Conservation (phyloP, 2,113 vertebrate species). For the Aphyosemion australe region DNA sequence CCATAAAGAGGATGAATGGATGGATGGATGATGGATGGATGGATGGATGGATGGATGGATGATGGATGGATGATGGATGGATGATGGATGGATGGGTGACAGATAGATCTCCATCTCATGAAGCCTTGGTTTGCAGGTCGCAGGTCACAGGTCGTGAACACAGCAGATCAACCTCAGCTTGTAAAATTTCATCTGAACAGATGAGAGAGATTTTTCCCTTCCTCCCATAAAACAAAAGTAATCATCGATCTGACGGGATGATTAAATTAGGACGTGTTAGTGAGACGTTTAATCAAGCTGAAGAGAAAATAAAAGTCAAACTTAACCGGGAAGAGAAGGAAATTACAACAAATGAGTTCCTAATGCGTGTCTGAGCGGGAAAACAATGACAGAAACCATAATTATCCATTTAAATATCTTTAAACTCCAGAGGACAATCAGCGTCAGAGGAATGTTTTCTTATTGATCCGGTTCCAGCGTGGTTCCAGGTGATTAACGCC, state of each 20-base stretch:
- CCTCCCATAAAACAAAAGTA: background rate
- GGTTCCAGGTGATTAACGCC: slow-evolving; percentile 1
- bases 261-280: background rate
- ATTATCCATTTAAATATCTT: background rate
- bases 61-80: too few relatives aligned
- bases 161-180: too few relatives aligned
- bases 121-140: too few relatives aligned
- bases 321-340: background rate
- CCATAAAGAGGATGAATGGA: too few relatives aligned
- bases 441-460: background rate
- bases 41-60: too few relatives aligned
- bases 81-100: too few relatives aligned
- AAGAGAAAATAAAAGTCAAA: background rate
- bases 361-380: background rate
- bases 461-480: background rate
- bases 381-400: background rate
- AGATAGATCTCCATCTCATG: too few relatives aligned
- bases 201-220: too few relatives aligned
- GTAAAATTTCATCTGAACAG: too few relatives aligned
- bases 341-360: slow-evolving; percentile 2
- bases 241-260: background rate
- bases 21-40: too few relatives aligned
- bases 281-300: background rate
- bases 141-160: too few relatives aligned
- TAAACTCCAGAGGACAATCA: background rate